Evolutionary conservation across 2,888 invertebrate species (phyloP).

Genomic region (Spodoptera picta): DNA sequence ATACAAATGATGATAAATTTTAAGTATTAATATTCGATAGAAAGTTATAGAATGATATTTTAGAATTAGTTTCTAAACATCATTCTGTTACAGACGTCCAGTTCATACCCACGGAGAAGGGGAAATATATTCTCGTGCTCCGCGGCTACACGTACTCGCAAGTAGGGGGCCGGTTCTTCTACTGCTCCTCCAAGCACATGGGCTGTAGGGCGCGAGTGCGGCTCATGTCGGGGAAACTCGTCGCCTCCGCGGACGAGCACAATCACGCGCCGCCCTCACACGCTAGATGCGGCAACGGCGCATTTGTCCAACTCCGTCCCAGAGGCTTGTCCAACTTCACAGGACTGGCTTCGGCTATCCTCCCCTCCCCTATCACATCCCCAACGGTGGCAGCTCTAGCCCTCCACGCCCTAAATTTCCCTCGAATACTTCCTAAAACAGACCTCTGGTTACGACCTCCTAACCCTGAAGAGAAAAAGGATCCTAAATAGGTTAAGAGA

Average conservation of each 20-base stretch:
- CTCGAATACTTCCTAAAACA: conserved; percentile 81
- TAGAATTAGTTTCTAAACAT: conserved; percentile 54
- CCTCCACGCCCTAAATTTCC: conserved; percentile 79
- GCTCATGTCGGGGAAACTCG: conserved; percentile 76
- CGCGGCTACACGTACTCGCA: conserved; percentile 85
- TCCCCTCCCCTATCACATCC: conserved; percentile 72
- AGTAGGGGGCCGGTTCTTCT: conserved; percentile 85
- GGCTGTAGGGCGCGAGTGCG: conserved; percentile 83
- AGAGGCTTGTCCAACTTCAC: conserved; percentile 60
- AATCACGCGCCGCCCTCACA: conserved; percentile 85
- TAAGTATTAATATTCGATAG: neutral
- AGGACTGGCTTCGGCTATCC: conserved; percentile 59
- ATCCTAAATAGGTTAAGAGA: conserved; percentile 58
- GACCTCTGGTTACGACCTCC: conserved; percentile 79
- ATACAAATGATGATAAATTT: no score
- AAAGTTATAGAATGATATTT: neutral
- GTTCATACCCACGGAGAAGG: conserved; percentile 87
- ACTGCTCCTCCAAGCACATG: conserved; percentile 86
- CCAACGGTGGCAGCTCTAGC: conserved; percentile 75
- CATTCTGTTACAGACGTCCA: conserved; percentile 79
- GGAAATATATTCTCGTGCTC: conserved; percentile 84
- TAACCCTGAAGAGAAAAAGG: conserved; percentile 76
- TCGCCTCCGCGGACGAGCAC: conserved; percentile 80
- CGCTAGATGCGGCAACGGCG: conserved; percentile 85
- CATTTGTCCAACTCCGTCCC: conserved; percentile 83